These are phyloP conservation scores for Eristalis intricaria DNA, from an alignment of 2,888 invertebrate species.

Conservation along the genomic window DNA sequence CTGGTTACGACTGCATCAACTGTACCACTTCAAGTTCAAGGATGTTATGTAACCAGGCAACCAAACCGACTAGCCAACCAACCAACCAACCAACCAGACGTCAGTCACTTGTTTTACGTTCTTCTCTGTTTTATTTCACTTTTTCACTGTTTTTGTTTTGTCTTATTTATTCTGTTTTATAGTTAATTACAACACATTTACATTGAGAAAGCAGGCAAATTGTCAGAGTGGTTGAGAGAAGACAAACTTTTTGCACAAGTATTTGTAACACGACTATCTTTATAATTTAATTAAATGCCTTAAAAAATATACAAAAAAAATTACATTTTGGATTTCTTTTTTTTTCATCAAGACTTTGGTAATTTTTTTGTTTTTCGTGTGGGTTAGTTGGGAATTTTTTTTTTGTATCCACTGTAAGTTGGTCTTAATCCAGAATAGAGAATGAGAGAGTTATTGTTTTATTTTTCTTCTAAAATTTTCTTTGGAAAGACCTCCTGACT, in stretches of 20 bases:
- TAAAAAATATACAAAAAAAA: slow-evolving; percentile 3
- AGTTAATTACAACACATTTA: slow-evolving; percentile 70
- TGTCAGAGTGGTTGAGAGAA: slow-evolving; percentile 49
- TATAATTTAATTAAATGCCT: slow-evolving; percentile 53
- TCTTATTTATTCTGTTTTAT: slow-evolving; percentile 45
- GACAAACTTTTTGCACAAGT: slow-evolving; percentile 37
- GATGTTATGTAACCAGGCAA: slow-evolving; percentile 79
- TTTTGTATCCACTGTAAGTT: neutral
- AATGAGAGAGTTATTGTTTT: neutral
- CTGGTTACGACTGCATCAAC: slow-evolving; percentile 61
- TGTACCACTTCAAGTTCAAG: slow-evolving; percentile 80
- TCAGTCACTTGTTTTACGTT: slow-evolving; percentile 42
- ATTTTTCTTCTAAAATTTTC: neutral
- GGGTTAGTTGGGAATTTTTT: slow-evolving; percentile 6
- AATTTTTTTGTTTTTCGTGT: neutral
- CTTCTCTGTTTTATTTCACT: slow-evolving; percentile 35
- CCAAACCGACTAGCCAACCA: slow-evolving; percentile 45
- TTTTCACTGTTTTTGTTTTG: slow-evolving; percentile 13
- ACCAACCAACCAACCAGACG: slow-evolving; percentile 12
- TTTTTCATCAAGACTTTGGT: neutral
- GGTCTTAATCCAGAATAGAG: slow-evolving; percentile 11
- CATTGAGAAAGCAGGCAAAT: slow-evolving; percentile 29
- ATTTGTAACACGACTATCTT: slow-evolving; percentile 44
- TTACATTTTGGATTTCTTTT: neutral
- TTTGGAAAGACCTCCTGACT: slow-evolving; percentile 6